Evolutionary conservation across 2,888 invertebrate species (phyloP).

Genomic region (Drosophila kokeensis): DNA sequence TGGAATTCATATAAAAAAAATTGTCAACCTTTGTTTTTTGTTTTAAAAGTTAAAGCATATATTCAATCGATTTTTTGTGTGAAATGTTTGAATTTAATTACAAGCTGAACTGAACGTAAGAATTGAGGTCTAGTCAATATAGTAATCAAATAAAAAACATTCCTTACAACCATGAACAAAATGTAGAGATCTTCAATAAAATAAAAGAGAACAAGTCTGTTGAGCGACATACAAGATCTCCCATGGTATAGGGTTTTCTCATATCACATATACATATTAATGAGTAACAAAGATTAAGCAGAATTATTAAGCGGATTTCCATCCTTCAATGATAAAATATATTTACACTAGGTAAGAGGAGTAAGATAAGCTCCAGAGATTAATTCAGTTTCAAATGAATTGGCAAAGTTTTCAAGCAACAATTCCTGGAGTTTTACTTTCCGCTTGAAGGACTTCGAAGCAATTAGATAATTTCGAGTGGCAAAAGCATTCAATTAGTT

Average conservation of each 20-base stretch:
- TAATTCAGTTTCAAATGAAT: background rate
- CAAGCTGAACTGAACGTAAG: background rate
- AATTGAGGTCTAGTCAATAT: background rate
- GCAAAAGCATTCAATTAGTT: background rate
- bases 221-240: background rate
- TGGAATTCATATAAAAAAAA: constrained; percentile 24
- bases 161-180: background rate
- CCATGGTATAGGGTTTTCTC: too few species aligned
- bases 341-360: background rate
- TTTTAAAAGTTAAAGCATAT: constrained; percentile 7
- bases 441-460: background rate
- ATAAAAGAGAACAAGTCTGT: background rate
- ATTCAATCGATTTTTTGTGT: background rate
- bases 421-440: background rate
- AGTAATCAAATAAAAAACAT: background rate
- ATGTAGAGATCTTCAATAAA: background rate
- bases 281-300: too few species aligned
- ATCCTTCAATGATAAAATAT: background rate
- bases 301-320: background rate
- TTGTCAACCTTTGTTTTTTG: constrained; percentile 14
- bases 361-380: background rate
- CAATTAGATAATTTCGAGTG: background rate
- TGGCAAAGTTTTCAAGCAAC: background rate
- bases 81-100: constrained; percentile 18
- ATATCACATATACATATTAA: too few species aligned